phyloP scores from a whole-genome alignment of 2,113 vertebrate species.

The Calidris pugnax region DNA sequence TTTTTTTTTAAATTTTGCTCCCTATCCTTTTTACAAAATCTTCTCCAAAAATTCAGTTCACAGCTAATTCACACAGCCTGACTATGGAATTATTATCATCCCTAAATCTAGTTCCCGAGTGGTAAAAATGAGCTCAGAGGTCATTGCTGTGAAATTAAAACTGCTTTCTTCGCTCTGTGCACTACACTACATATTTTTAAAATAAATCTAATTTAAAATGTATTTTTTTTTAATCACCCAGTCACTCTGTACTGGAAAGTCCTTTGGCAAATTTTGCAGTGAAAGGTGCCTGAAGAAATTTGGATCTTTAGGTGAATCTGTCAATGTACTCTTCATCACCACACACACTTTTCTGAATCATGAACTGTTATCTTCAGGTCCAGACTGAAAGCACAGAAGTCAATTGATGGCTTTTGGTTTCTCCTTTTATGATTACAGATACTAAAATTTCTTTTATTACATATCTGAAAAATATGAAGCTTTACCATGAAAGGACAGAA shows the following conservation, averaged over 20 bases:
- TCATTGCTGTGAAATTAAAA: neutral
- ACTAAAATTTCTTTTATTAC: neutral
- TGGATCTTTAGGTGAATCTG: neutral
- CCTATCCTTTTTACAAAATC: neutral
- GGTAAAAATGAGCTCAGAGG: neutral
- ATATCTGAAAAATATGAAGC: neutral
- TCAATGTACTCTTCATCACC: neutral
- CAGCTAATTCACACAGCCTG: neutral
- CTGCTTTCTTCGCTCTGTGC: neutral
- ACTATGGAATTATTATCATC: neutral
- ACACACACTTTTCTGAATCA: neutral
- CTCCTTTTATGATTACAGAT: neutral
- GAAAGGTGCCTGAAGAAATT: neutral
- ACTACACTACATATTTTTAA: neutral
- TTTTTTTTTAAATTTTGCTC: neutral
- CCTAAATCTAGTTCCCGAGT: neutral
- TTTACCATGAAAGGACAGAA: neutral
- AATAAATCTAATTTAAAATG: neutral
- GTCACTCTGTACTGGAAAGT: neutral
- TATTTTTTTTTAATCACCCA: neutral
- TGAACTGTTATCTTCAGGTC: neutral
- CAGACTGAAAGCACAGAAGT: neutral
- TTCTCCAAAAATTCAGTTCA: neutral
- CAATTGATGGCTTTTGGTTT: neutral
- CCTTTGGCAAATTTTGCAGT: neutral